These are phyloP conservation scores for Tonatia bakeri DNA, from an alignment of 2,113 vertebrate genomes.

Conservation along the genomic window DNA sequence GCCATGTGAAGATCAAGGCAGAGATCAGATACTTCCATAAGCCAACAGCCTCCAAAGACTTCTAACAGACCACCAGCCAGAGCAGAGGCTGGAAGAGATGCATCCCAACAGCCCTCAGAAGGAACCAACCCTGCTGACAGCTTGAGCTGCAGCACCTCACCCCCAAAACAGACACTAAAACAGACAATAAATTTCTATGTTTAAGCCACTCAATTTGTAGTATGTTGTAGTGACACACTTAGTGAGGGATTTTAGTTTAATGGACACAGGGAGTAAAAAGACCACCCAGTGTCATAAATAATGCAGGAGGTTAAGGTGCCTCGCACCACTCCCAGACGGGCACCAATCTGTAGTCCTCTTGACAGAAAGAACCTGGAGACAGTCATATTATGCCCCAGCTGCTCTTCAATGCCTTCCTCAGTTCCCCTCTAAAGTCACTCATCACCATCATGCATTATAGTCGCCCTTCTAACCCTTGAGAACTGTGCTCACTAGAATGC, in stretches of 20 bases:
- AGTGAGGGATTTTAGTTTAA: background rate
- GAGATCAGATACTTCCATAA: background rate
- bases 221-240: background rate
- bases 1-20: background rate
- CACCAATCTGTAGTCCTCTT: background rate
- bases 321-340: background rate
- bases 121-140: background rate
- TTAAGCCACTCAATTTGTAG: background rate
- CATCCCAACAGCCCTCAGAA: background rate
- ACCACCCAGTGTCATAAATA: background rate
- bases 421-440: background rate
- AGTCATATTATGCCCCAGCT: background rate
- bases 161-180: background rate
- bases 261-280: background rate
- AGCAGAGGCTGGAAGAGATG: background rate
- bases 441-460: accelerated
- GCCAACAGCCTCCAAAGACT: background rate
- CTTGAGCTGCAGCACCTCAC: background rate
- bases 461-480: background rate
- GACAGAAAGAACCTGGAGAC: background rate
- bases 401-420: background rate
- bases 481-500: background rate
- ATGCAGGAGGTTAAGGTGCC: background rate
- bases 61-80: background rate
- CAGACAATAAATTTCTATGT: background rate